phyloP scores from a whole-genome alignment of 2,797 vertebrate species.

The Heliangelus exortis region DNA sequence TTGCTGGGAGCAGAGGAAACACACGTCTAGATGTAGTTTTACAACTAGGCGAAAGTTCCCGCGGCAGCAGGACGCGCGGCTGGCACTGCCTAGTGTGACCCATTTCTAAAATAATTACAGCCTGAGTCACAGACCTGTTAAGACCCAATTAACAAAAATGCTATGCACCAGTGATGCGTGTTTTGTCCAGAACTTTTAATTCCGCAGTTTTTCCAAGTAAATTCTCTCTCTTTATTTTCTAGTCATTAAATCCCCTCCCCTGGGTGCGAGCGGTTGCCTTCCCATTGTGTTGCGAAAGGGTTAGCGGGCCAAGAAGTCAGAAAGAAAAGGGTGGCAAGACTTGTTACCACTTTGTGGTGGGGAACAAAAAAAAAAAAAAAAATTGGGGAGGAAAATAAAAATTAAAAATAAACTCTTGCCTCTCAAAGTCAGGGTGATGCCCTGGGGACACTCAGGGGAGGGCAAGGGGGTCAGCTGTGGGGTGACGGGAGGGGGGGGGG shows the following conservation, averaged over 20 bases:
- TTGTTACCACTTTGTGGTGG: constrained; percentile 38
- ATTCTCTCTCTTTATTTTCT: constrained; percentile 80
- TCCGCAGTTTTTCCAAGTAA: constrained; percentile 80
- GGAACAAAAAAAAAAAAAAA: neutral
- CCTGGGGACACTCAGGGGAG: neutral
- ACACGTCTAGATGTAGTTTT: constrained; percentile 39
- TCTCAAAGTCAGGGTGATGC: neutral
- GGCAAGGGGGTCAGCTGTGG: neutral
- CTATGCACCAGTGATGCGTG: constrained; percentile 79
- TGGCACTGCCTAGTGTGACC: constrained; percentile 75
- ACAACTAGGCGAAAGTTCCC: constrained; percentile 67
- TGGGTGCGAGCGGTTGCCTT: constrained; percentile 75
- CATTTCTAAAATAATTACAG: constrained; percentile 79
- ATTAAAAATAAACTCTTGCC: neutral
- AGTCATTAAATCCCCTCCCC: constrained; percentile 81
- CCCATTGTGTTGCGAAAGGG: constrained; percentile 75
- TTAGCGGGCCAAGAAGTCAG: constrained; percentile 69
- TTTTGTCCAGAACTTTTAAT: constrained; percentile 82
- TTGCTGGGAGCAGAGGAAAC: neutral
- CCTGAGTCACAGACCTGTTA: constrained; percentile 81
- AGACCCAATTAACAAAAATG: constrained; percentile 85
- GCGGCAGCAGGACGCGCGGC: constrained; percentile 43
- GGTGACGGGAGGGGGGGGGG: neutral
- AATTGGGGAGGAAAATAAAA: neutral
- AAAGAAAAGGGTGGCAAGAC: constrained; percentile 55